Evolutionary conservation across 1,140 invertebrate species (phyloP).

Genomic region (Maniola jurtina): DNA sequence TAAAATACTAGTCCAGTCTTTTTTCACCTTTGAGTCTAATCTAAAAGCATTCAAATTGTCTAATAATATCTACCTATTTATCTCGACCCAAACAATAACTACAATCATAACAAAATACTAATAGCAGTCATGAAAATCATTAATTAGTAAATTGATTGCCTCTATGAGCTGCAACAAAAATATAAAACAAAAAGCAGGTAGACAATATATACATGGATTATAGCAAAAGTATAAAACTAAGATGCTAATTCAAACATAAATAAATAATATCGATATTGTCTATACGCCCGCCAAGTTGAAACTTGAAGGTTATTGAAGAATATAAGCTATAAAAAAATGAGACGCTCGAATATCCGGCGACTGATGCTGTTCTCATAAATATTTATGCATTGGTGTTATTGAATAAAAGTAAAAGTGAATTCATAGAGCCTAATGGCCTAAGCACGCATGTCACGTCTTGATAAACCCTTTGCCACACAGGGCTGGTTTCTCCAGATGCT

Average conservation of each 20-base stretch:
- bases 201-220: background rate
- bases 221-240: slow-evolving; percentile 32
- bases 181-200: no score
- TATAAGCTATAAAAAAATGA: slow-evolving; percentile 32
- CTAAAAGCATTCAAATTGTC: no score
- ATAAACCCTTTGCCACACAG: slow-evolving; percentile 2
- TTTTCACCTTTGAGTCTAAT: no score
- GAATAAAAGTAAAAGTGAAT: slow-evolving; percentile 74
- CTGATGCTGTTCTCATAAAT: slow-evolving; percentile 55
- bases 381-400: slow-evolving; percentile 59
- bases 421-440: slow-evolving; percentile 27
- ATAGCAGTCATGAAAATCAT: no score
- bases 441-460: slow-evolving; percentile 15
- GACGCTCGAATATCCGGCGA: slow-evolving; percentile 51
- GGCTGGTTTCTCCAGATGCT: slow-evolving; percentile 8
- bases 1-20: no score
- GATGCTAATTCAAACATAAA: slow-evolving; percentile 46
- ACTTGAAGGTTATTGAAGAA: slow-evolving; percentile 36
- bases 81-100: no score
- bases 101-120: no score
- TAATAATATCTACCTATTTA: no score
- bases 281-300: slow-evolving; percentile 28
- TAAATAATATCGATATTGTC: slow-evolving; percentile 48
- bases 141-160: no score
- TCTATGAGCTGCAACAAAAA: no score